phyloP scores from a whole-genome alignment of 2,113 vertebrate genomes.

The Lampris megalopsis region DNA sequence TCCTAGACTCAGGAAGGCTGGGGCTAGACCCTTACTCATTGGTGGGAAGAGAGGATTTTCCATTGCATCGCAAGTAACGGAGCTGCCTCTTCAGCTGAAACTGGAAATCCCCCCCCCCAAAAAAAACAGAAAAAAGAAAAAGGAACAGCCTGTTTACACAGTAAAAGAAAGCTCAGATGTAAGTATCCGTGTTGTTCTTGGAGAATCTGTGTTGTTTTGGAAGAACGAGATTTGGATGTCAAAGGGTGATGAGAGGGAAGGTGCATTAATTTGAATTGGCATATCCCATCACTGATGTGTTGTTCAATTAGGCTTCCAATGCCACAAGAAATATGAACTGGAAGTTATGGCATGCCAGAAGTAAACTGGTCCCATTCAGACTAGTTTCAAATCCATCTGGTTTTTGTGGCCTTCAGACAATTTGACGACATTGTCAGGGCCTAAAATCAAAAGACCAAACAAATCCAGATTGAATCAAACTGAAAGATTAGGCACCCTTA shows the following conservation, averaged over 20 bases:
- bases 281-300: slow-evolving; percentile 25
- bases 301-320: slow-evolving; percentile 30
- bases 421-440: slow-evolving; percentile 31
- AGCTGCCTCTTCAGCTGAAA: no score
- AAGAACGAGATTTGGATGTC: neutral
- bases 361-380: neutral
- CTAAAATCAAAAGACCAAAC: slow-evolving; percentile 44
- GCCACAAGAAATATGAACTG: slow-evolving; percentile 7
- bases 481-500: slow-evolving; percentile 38
- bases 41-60: no score
- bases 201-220: neutral
- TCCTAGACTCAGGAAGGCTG: no score
- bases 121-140: no score
- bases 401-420: slow-evolving; percentile 13
- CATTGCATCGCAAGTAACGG: no score
- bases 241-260: slow-evolving; percentile 4
- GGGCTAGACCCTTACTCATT: no score
- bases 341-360: slow-evolving; percentile 16
- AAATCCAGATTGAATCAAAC: slow-evolving; percentile 41
- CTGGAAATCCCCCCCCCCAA: no score
- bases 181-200: no score
- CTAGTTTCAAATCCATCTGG: slow-evolving; percentile 11
- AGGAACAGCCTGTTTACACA: no score
- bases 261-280: slow-evolving; percentile 6
- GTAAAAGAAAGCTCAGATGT: no score